These are phyloP conservation scores for Oscheius sp. DNA, from an alignment of 1,140 invertebrate genomes.

Conservation along the genomic window DNA sequence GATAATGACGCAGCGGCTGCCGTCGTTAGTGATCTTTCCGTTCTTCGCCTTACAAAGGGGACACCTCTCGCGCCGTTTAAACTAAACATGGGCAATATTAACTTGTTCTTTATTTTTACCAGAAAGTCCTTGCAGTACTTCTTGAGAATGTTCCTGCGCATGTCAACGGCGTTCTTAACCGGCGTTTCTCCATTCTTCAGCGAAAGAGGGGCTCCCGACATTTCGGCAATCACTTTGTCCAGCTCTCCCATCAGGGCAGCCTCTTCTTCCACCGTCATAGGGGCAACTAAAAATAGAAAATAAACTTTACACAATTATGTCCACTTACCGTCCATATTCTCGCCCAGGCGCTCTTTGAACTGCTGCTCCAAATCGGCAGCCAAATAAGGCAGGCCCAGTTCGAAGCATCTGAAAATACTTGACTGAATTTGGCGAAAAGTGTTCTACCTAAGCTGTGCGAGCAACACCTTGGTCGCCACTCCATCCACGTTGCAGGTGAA, in stretches of 20 bases:
- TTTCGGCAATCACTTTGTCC: neutral
- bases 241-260: neutral
- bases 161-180: slow-evolving; percentile 35
- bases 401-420: slow-evolving; percentile 66
- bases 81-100: slow-evolving; percentile 40
- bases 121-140: slow-evolving; percentile 31
- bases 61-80: slow-evolving; percentile 49
- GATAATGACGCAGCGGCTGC: slow-evolving; percentile 43
- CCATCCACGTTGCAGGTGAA: slow-evolving; percentile 54
- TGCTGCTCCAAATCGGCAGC: neutral
- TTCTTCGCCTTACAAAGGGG: slow-evolving; percentile 55
- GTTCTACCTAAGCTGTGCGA: slow-evolving; percentile 70
- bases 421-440: neutral
- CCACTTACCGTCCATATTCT: neutral
- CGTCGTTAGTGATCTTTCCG: slow-evolving; percentile 52
- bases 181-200: slow-evolving; percentile 62
- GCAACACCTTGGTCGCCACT: slow-evolving; percentile 65
- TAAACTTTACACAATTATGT: neutral
- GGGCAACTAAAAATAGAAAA: neutral
- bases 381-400: slow-evolving; percentile 36
- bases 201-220: neutral
- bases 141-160: slow-evolving; percentile 34
- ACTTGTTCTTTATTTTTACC: neutral
- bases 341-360: neutral
- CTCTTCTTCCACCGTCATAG: neutral